Conservation (phyloP, 2,888 invertebrate genomes). For the Drosophila setosimentum region DNA sequence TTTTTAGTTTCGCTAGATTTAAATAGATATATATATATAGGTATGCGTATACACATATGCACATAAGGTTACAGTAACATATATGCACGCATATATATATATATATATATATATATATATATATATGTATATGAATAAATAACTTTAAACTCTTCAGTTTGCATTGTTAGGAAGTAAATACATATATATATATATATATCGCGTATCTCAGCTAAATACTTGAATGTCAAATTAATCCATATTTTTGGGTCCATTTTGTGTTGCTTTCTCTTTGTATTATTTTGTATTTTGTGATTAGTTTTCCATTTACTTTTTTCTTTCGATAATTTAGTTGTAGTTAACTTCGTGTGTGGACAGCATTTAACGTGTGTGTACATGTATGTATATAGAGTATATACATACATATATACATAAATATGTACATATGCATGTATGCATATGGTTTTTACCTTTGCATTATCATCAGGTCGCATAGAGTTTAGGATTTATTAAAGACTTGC, state of each 20-base stretch:
- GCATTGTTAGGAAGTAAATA: slow-evolving; percentile 38
- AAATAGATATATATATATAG: slow-evolving; percentile 1
- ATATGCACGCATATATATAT: slow-evolving; percentile 10
- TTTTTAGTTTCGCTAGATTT: slow-evolving; percentile 9
- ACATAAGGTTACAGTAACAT: background rate
- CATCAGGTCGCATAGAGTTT: slow-evolving; percentile 77
- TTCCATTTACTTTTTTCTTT: background rate
- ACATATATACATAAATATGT: slow-evolving; percentile 11
- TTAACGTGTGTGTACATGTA: slow-evolving; percentile 16
- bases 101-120: slow-evolving; percentile 13
- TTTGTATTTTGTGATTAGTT: slow-evolving; percentile 16
- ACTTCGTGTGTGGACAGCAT: slow-evolving; percentile 65
- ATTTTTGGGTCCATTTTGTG: slow-evolving; percentile 32
- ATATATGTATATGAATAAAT: slow-evolving; percentile 13
- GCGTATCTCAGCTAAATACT: slow-evolving; percentile 28
- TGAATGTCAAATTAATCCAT: slow-evolving; percentile 26
- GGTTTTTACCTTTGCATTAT: slow-evolving; percentile 24
- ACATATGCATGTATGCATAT: slow-evolving; percentile 16
- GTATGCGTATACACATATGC: slow-evolving; percentile 6
- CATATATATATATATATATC: slow-evolving; percentile 3
- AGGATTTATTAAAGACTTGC: slow-evolving; percentile 48
- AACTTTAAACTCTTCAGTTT: slow-evolving; percentile 31
- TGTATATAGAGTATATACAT: slow-evolving; percentile 3
- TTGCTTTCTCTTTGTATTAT: slow-evolving; percentile 13
- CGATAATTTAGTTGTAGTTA: slow-evolving; percentile 39